Evolutionary conservation across 2,797 vertebrate species (phyloP).

Genomic region (Coregonus suidteri): DNA sequence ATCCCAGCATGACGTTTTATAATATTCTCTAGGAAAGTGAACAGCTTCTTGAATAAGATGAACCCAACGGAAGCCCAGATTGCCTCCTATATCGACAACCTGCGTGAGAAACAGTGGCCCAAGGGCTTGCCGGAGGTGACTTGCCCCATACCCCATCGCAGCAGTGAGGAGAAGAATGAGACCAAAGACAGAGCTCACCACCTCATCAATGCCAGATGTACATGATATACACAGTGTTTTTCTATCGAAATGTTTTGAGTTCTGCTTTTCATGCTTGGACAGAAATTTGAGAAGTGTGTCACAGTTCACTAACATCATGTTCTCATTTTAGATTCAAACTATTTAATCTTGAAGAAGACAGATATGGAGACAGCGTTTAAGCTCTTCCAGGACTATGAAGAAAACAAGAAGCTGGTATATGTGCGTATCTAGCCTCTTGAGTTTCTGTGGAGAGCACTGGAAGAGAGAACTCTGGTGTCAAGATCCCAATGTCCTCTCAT

Average conservation of each 20-base stretch:
- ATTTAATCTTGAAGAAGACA: slow-evolving; percentile 67
- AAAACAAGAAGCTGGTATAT: slow-evolving; percentile 78
- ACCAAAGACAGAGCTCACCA: slow-evolving; percentile 67
- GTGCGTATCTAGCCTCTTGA: slow-evolving; percentile 61
- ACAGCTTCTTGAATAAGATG: slow-evolving; percentile 70
- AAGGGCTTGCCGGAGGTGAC: slow-evolving; percentile 22
- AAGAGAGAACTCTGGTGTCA: neutral
- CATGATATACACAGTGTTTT: neutral
- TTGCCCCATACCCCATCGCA: slow-evolving; percentile 39
- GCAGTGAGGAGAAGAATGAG: slow-evolving; percentile 63
- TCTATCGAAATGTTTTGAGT: neutral
- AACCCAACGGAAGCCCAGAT: slow-evolving; percentile 72
- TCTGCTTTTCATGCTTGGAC: neutral
- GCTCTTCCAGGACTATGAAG: slow-evolving; percentile 74
- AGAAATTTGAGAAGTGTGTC: neutral
- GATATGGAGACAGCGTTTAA: slow-evolving; percentile 74
- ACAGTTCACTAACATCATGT: neutral
- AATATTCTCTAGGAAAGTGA: slow-evolving; percentile 67
- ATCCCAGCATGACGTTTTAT: neutral
- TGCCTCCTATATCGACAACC: slow-evolving; percentile 64
- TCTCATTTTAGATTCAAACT: slow-evolving; percentile 64
- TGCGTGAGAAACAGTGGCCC: slow-evolving; percentile 71
- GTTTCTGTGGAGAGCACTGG: neutral
- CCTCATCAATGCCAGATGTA: slow-evolving; percentile 75
- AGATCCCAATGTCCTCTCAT: neutral